phyloP scores from a whole-genome alignment of 2,888 invertebrate species.

The Sinodicranocentrus sp. region DNA sequence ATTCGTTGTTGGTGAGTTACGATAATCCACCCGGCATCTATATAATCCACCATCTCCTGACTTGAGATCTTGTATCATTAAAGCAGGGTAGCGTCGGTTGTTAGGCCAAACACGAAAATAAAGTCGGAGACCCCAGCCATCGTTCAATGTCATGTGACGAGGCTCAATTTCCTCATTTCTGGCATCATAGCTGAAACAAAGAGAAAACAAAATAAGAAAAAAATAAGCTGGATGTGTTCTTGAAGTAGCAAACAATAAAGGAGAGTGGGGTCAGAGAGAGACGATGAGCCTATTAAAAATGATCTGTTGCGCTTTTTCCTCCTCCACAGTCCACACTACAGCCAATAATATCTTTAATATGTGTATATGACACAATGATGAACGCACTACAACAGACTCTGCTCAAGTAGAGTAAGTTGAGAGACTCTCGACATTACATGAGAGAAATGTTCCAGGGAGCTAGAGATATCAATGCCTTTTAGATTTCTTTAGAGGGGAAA shows the following conservation, averaged over 20 bases:
- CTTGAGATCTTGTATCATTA: slow-evolving; percentile 75
- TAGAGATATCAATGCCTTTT: too few relatives aligned
- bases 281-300: slow-evolving; percentile 47
- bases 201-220: slow-evolving; percentile 53
- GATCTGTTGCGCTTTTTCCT: slow-evolving; percentile 51
- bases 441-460: too few relatives aligned
- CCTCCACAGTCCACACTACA: too few relatives aligned
- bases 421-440: too few relatives aligned
- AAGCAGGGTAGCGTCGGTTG: slow-evolving; percentile 72
- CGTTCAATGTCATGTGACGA: slow-evolving; percentile 75
- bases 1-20: slow-evolving; percentile 92
- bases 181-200: slow-evolving; percentile 73
- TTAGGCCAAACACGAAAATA: slow-evolving; percentile 75
- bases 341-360: not conserved
- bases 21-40: slow-evolving; percentile 92
- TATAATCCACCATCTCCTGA: slow-evolving; percentile 83
- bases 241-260: slow-evolving; percentile 11
- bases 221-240: not conserved
- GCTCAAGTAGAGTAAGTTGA: too few relatives aligned
- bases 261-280: slow-evolving; percentile 21
- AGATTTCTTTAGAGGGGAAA: too few relatives aligned
- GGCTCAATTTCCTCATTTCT: slow-evolving; percentile 74
- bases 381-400: not conserved
- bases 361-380: slow-evolving; percentile 6
- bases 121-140: slow-evolving; percentile 75